Percentiles rank a stretch among this genome's conserved stretches.
Evolutionary conservation across 2,888 invertebrate species (phyloP).

Genomic region (Dynastes maya): DNA sequence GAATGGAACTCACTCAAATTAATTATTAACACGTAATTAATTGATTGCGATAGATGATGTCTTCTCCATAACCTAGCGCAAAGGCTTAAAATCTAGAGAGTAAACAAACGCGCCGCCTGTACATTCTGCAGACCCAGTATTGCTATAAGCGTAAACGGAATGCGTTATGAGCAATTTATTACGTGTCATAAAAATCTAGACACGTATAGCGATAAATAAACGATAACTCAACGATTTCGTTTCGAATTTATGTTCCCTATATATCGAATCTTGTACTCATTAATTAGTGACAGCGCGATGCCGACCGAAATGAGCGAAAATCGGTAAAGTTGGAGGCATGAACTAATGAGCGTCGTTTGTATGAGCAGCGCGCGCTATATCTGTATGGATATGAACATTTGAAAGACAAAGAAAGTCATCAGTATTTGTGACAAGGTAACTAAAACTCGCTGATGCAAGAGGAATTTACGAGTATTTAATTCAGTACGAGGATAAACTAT

Average conservation of each 20-base stretch:
- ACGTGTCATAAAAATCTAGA: constrained; percentile 39
- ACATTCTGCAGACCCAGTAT: not conserved
- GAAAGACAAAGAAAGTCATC: constrained; percentile 64
- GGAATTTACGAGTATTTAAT: constrained; percentile 63
- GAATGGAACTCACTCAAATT: too few species aligned
- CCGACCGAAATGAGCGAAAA: constrained; percentile 42
- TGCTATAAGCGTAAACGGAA: constrained; percentile 22
- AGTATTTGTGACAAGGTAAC: constrained; percentile 67
- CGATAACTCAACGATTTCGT: constrained; percentile 43
- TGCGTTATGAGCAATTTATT: constrained; percentile 35
- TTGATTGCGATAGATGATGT: too few species aligned
- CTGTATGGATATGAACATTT: constrained; percentile 48
- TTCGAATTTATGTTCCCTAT: constrained; percentile 33
- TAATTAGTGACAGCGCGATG: constrained; percentile 45
- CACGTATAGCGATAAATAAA: constrained; percentile 43
- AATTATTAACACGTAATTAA: too few species aligned
- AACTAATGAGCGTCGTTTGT: constrained; percentile 45
- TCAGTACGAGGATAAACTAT: constrained; percentile 64
- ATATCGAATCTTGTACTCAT: constrained; percentile 45
- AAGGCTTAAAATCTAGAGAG: too few species aligned
- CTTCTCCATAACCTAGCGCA: too few species aligned
- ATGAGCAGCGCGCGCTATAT: constrained; percentile 41
- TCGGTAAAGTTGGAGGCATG: constrained; percentile 42
- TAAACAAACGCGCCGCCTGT: not conserved
- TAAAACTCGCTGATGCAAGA: constrained; percentile 53